phyloP scores from a whole-genome alignment of 2,113 vertebrate species.

The Lipophrys pholis region DNA sequence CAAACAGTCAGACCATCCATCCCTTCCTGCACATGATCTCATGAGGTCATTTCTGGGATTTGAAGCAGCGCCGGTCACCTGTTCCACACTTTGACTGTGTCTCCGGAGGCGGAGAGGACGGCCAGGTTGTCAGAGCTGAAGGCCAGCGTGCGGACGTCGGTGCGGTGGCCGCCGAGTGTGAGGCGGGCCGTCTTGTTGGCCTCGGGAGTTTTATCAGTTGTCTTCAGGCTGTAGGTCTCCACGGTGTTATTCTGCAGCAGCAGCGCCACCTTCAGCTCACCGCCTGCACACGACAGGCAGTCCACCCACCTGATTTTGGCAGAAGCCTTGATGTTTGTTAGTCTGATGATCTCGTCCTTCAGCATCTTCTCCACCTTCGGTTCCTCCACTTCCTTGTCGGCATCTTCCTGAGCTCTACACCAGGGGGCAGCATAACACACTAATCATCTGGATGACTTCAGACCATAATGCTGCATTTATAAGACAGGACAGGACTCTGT shows the following conservation, averaged over 20 bases:
- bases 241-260: slow-evolving; percentile 95
- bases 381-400: slow-evolving; percentile 60
- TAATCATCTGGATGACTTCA: not conserved
- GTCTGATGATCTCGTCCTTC: slow-evolving; percentile 87
- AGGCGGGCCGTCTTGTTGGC: slow-evolving; percentile 84
- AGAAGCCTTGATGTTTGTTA: slow-evolving; percentile 89
- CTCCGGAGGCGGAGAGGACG: slow-evolving; percentile 92
- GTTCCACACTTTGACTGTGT: slow-evolving; percentile 97
- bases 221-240: slow-evolving; percentile 86
- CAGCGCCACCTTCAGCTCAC: slow-evolving; percentile 90
- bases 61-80: slow-evolving; percentile 80
- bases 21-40: no score
- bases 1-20: no score
- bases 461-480: not conserved
- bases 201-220: slow-evolving; percentile 67
- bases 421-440: slow-evolving; percentile 23
- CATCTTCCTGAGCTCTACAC: slow-evolving; percentile 80
- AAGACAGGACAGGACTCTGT: no score
- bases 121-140: slow-evolving; percentile 98
- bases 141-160: slow-evolving; percentile 91
- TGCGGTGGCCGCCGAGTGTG: slow-evolving; percentile 91
- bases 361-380: slow-evolving; percentile 75
- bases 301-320: slow-evolving; percentile 95
- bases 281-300: slow-evolving; percentile 84
- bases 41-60: no score